Evolutionary conservation across 2,888 invertebrate genomes (phyloP), one percentile per base, ranked within the genome.

Genomic region (Norana najaformis): DNA sequence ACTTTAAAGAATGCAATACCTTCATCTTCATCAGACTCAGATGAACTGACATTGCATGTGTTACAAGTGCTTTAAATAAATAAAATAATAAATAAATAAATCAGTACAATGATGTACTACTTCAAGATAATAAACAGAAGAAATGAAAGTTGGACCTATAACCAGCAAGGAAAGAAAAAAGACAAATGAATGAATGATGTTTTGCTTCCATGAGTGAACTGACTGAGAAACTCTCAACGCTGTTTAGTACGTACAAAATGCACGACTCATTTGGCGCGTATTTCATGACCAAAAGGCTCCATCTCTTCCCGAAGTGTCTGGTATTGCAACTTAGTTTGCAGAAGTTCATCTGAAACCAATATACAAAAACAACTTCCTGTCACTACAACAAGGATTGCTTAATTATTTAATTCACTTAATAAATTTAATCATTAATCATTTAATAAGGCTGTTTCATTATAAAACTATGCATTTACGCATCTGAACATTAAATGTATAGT

Each of bases 251-350:
- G 18, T 23, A 37, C 20, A 85, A 35, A 36, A 6, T 34, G 23
- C 34, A 34, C 11, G 37, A 85, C 85, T 89, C 38, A 90, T 53
- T 89, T 90, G 47, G 91, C 91, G 30, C 83, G 88, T 34, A 91
- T 91, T 14, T 90, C 91, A 89, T 88, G 90, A 30, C 88, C 47
- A 36, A 82, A 90, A 34, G 88, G 69, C 35, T 90, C 90, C 38
- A 89, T 47, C 6, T 90, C 91, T 39, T 91, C 88, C 35, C 88
- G 39, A n/a, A 91, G 91, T 0, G 90, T 83, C 39, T 90, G 90
- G 36, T 91, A 91, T 38, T 91, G 90, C 34, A 82, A 34, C 83
- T 90, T 91, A 20, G 91, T 91, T 83, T 90, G 88, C 53, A 90
- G 41, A 0, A 91, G 69, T 88, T 91, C 91, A 37, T 90, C 91